These are phyloP conservation scores for Microtus agrestis DNA, from an alignment of 2,797 vertebrate genomes.

Conservation along the genomic window DNA sequence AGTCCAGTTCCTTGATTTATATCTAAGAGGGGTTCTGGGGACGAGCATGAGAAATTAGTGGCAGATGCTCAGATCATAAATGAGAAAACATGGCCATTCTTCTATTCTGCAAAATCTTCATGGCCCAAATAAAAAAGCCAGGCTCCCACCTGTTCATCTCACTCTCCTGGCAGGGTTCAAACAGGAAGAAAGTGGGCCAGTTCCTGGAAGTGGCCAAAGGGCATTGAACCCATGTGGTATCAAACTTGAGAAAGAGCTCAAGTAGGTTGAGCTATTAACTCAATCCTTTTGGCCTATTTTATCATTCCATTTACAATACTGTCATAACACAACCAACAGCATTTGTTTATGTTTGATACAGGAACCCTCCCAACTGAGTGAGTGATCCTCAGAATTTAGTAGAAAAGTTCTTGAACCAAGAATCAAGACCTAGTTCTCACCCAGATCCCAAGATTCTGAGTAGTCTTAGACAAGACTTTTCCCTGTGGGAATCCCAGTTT, in stretches of 20 bases:
- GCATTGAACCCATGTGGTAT: neutral
- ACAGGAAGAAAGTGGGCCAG: neutral
- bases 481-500: neutral
- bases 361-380: neutral
- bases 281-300: neutral
- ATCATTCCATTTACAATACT: neutral
- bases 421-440: neutral
- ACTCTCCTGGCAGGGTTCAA: neutral
- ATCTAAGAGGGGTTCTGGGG: neutral
- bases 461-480: neutral
- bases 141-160: neutral
- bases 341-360: conserved; percentile 4
- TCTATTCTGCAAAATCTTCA: neutral
- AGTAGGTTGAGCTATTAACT: neutral
- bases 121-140: conserved; percentile 16
- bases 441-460: neutral
- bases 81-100: neutral
- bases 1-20: neutral
- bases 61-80: neutral
- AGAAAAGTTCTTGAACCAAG: neutral
- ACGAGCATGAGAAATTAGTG: neutral
- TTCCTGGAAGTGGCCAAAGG: neutral
- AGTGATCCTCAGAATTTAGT: neutral
- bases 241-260: neutral
- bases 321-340: neutral